Percentiles rank a stretch among this genome's conserved stretches.
Evolutionary conservation across 2,888 invertebrate genomes (phyloP).

Genomic region (Cephus nigrinus): DNA sequence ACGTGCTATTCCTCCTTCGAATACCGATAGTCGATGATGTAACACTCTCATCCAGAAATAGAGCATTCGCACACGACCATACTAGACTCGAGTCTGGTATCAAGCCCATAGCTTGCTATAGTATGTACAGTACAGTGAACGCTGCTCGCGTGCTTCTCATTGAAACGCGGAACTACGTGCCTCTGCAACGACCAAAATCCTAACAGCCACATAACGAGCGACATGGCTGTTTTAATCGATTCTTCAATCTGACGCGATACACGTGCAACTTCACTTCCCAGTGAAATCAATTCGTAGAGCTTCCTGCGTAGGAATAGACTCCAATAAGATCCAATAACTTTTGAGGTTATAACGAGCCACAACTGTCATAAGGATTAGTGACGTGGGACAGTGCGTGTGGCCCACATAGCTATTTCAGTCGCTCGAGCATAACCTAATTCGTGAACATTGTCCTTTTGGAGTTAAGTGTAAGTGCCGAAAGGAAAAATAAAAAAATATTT

Average conservation of each 20-base stretch:
- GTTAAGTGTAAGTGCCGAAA: neutral
- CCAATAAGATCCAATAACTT: neutral
- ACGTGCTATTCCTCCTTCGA: neutral
- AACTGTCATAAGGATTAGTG: neutral
- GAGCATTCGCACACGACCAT: constrained; percentile 6
- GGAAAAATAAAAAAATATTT: neutral
- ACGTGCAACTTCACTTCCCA: neutral
- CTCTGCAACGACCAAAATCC: neutral
- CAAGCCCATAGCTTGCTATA: neutral
- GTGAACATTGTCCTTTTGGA: neutral
- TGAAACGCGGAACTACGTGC: neutral
- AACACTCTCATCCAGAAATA: constrained; percentile 8
- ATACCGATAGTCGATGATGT: constrained; percentile 8
- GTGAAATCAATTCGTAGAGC: neutral
- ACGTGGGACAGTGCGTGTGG: neutral
- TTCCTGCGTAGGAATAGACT: neutral
- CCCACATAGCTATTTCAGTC: neutral
- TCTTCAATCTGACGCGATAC: neutral
- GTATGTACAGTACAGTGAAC: neutral
- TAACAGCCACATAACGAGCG: neutral
- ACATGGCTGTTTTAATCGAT: neutral
- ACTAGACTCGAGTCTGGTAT: neutral
- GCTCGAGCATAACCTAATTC: neutral
- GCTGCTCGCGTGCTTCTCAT: neutral
- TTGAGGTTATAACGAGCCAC: neutral